Evolutionary conservation across 2,888 invertebrate species (phyloP), one percentile per base, ranked within the genome.

Genomic region (Brenthis daphne): DNA sequence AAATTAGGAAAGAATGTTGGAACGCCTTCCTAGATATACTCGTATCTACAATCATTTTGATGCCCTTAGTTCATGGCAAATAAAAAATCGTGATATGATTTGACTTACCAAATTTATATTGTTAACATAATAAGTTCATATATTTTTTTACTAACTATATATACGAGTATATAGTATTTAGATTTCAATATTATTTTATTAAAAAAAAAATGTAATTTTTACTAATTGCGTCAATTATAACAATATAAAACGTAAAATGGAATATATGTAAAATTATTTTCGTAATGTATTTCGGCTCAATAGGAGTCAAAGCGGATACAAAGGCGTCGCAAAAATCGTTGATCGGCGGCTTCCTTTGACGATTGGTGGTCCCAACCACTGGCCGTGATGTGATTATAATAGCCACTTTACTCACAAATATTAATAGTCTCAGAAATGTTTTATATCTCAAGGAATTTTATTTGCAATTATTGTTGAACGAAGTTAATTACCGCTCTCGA

Each of bases 341-440:
- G 82, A 80, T 77, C 74, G 85, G 85, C 92, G 90, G 92, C 85
- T 77, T 79, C 87, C 87, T 92, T 92, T 92, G 90, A 89, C 84
- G 84, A 84, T 89, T 91, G 92, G 92, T 92, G 91, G 92, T 90
- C 92, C 87, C 82, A 76, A 68, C 73, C 77, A 77, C 77, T 79
- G 77, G 77, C 80, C 80, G 77, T 90, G 89, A 92, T 90, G 90
- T 88, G 90, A 88, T 90, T 91, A 91, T 92, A 91, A 92, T 92
- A 89, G 89, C 89, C 86, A 90, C 85, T 87, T 85, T 84, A 84
- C 83, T 79, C 85, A 83, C 82, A 84, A 82, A 82, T 79, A 80
- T 84, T 83, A 81, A 85, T 83, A 85, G 82, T 83, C 81, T 81
- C 80, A 80, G 79, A 82, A 83, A 81, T 70, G 77, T 75, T 77